Conservation (phyloP, 1,140 invertebrate species). For the Portunus trituberculatus region DNA sequence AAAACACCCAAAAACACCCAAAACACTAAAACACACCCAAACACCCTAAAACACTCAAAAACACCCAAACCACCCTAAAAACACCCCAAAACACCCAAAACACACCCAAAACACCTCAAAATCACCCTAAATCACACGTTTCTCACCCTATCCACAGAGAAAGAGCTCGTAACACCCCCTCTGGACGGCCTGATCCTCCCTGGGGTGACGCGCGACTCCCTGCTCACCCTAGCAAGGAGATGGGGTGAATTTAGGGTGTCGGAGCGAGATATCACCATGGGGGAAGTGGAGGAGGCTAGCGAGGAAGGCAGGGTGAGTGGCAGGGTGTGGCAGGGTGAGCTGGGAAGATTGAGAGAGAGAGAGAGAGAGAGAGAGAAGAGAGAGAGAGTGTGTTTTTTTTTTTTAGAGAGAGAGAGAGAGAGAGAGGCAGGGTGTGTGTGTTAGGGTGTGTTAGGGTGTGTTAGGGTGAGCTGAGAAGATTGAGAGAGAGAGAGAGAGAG, state of each 20-base stretch:
- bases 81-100: neutral
- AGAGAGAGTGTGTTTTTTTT: too few relatives aligned
- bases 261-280: conserved; percentile 93
- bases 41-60: too few relatives aligned
- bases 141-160: conserved; percentile 84
- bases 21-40: too few relatives aligned
- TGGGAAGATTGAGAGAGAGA: neutral
- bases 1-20: too few relatives aligned
- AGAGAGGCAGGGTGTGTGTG: neutral
- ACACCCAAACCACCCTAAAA: too few relatives aligned
- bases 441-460: neutral
- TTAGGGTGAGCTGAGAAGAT: neutral
- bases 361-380: neutral
- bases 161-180: conserved; percentile 95
- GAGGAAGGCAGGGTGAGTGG: conserved; percentile 91
- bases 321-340: too few relatives aligned
- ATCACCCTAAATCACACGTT: neutral
- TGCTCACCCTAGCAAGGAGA: conserved; percentile 89
- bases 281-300: conserved; percentile 87
- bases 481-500: too few relatives aligned
- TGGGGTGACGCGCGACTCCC: conserved; percentile 93
- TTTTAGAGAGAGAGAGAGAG: too few relatives aligned
- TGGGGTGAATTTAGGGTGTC: conserved; percentile 94
- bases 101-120: neutral
- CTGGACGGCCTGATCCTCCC: conserved; percentile 94